These are phyloP conservation scores for Protomyctophum bolini DNA, from an alignment of 2,113 vertebrate genomes.

Conservation along the genomic window DNA sequence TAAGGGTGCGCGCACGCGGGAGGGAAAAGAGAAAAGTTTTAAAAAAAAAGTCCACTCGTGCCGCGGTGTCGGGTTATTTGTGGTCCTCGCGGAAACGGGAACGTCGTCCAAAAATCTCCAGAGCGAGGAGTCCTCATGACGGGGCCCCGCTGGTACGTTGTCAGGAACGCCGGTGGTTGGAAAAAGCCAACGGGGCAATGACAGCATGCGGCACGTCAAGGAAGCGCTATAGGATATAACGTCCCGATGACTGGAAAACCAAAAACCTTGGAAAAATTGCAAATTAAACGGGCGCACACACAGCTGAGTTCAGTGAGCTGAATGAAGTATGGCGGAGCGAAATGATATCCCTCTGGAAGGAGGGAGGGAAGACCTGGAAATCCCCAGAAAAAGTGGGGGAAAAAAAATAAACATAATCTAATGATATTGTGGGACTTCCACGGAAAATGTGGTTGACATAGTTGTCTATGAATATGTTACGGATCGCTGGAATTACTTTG, in stretches of 20 bases:
- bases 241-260: constrained; percentile 47
- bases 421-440: not conserved
- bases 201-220: constrained; percentile 50
- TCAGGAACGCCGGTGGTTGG: constrained; percentile 51
- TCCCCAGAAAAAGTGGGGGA: constrained; percentile 17
- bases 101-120: constrained; percentile 11
- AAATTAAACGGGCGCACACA: not conserved
- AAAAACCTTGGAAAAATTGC: constrained; percentile 46
- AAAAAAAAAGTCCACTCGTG: constrained; percentile 27
- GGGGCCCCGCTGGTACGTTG: constrained; percentile 37
- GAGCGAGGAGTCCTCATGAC: constrained; percentile 21
- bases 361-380: constrained; percentile 38
- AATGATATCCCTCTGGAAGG: constrained; percentile 16
- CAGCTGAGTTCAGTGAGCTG: not conserved
- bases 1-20: not conserved
- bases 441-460: constrained; percentile 26
- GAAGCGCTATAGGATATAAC: constrained; percentile 36
- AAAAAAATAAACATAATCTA: not conserved
- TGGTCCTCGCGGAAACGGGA: constrained; percentile 8
- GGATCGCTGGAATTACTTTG: constrained; percentile 22
- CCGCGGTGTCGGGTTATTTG: constrained; percentile 29
- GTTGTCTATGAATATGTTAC: constrained; percentile 14
- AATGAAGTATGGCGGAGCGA: constrained; percentile 18
- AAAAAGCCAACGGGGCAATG: constrained; percentile 57
- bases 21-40: constrained; percentile 5